Percentiles rank a stretch among this genome's conserved stretches.
Conservation (phyloP, 2,888 invertebrate genomes). For the Diarsia rubi region DNA sequence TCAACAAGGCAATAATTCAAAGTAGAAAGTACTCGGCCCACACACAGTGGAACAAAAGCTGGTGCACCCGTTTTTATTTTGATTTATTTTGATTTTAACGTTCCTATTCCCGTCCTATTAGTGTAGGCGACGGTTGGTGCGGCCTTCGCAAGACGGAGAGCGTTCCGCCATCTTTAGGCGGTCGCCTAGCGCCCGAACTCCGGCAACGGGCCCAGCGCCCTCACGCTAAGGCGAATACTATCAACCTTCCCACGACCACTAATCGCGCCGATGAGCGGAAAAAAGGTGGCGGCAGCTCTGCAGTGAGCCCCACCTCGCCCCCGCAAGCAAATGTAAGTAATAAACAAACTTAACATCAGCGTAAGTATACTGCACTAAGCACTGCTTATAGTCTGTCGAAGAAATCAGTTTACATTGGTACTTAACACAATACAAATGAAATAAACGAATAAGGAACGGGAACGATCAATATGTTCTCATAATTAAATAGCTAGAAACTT, state of each 20-base stretch:
- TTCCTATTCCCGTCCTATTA: constrained; percentile 82
- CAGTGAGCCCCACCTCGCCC: constrained; percentile 84
- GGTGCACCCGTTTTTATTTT: constrained; percentile 77
- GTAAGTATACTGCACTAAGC: constrained; percentile 75
- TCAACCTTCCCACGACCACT: constrained; percentile 90
- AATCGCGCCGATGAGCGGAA: constrained; percentile 79
- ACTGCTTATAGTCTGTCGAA: constrained; percentile 8
- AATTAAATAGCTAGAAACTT: neutral
- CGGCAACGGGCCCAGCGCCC: constrained; percentile 84
- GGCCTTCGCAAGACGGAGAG: constrained; percentile 87
- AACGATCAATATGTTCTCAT: neutral
- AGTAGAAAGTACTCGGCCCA: constrained; percentile 50
- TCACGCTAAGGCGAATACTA: constrained; percentile 91
- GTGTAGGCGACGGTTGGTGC: constrained; percentile 83
- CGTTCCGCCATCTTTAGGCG: constrained; percentile 84
- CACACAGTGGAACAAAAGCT: constrained; percentile 68
- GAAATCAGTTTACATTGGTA: constrained; percentile 41
- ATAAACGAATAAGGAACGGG: neutral
- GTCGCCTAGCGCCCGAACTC: constrained; percentile 80
- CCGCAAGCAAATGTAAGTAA: constrained; percentile 86
- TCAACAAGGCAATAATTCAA: neutral
- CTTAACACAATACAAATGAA: neutral
- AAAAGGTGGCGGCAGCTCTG: constrained; percentile 73
- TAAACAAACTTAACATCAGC: constrained; percentile 5
- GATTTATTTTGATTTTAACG: constrained; percentile 76